Percentiles rank a stretch among this genome's conserved stretches.
Conservation (phyloP, 1,140 invertebrate species). For the Meloidogyne hapla region DNA sequence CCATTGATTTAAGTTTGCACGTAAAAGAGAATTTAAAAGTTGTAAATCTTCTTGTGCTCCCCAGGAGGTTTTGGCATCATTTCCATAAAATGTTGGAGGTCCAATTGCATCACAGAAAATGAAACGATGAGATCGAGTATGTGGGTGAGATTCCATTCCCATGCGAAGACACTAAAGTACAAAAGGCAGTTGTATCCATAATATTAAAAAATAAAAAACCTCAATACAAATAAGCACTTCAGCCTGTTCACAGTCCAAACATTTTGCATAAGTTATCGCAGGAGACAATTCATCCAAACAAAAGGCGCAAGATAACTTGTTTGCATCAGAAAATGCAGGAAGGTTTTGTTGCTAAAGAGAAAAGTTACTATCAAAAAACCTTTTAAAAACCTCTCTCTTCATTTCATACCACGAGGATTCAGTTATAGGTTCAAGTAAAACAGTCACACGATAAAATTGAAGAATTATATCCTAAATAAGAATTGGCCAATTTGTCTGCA, state of each 20-base stretch:
- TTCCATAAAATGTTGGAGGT: neutral
- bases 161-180: constrained; percentile 30
- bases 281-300: constrained; percentile 29
- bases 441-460: constrained; percentile 23
- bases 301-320: constrained; percentile 22
- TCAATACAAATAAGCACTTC: constrained; percentile 33
- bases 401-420: constrained; percentile 33
- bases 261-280: constrained; percentile 21
- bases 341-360: constrained; percentile 14
- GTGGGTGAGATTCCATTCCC: constrained; percentile 28
- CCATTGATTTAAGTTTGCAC: constrained; percentile 34
- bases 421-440: constrained; percentile 23
- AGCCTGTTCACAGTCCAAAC: constrained; percentile 28
- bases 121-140: constrained; percentile 29
- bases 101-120: constrained; percentile 28
- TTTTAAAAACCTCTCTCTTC: constrained; percentile 24
- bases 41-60: constrained; percentile 34
- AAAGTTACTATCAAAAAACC: neutral
- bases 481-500: neutral
- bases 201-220: constrained; percentile 1
- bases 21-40: constrained; percentile 26
- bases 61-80: constrained; percentile 15
- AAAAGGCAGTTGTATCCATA: neutral
- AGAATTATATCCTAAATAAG: constrained; percentile 5
- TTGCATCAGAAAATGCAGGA: constrained; percentile 26